phyloP scores from a whole-genome alignment of 2,888 invertebrate genomes.

The Clepsis dumicolana region DNA sequence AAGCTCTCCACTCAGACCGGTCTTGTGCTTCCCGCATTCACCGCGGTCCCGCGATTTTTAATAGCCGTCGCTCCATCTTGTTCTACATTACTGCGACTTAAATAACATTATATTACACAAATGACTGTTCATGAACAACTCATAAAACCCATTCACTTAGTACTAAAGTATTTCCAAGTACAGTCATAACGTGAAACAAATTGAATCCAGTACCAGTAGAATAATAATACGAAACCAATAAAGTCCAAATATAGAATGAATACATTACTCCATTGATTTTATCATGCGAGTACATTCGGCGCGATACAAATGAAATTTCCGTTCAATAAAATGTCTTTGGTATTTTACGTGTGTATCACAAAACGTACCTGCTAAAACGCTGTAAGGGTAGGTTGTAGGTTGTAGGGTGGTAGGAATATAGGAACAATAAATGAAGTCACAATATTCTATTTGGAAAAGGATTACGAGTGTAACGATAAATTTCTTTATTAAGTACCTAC shows the following conservation, averaged over 20 bases:
- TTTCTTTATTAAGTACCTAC: too few relatives aligned
- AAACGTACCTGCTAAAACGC: background rate
- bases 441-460: too few relatives aligned
- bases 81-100: background rate
- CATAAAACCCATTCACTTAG: constrained; percentile 11
- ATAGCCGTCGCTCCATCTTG: too few relatives aligned
- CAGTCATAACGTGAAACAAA: constrained; percentile 32
- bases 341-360: constrained; percentile 19
- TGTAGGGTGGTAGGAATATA: background rate
- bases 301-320: constrained; percentile 31
- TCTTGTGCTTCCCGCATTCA: too few relatives aligned
- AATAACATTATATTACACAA: background rate
- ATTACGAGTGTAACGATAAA: too few relatives aligned
- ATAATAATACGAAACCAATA: constrained; percentile 31
- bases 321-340: constrained; percentile 12
- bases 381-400: background rate
- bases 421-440: background rate
- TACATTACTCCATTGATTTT: constrained; percentile 41
- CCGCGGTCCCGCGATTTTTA: too few relatives aligned
- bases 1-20: too few relatives aligned
- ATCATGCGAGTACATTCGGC: constrained; percentile 16
- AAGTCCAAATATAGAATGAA: constrained; percentile 37
- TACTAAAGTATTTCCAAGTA: constrained; percentile 15
- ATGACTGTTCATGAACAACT: constrained; percentile 1
- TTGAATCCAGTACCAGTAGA: constrained; percentile 27